Base-by-base conservation (phyloP, 2,888 invertebrate species). In the Pomacea canaliculata region DNA sequence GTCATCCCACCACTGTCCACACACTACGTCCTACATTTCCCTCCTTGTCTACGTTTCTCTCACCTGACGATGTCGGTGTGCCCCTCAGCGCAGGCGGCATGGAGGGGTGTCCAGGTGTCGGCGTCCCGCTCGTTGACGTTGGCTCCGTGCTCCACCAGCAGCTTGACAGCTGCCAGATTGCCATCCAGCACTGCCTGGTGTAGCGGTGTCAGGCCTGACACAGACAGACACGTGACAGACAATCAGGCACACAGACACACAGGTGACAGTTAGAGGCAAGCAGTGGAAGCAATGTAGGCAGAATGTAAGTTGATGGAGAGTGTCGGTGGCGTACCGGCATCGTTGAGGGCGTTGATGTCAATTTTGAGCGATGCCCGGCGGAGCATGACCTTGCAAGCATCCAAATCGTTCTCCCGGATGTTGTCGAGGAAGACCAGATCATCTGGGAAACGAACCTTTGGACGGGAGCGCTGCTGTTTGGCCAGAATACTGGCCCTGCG, bases 61-160 rank as follows among this genome's bases (percentile, higher is more conserved):
- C 56, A 71, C 71, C 84, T 83, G 19, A 84, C 88, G 59, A 90
- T 87, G 9, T 88, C 87, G 7, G 86, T 80, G 74, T 89, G 85
- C 8, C 90, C 90, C 62, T 90, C 88, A n/a, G 89, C 87, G 71
- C 90, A 89, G 16, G 90, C 90, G 4, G 90, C 89, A 77, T 90
- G 90, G 16, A 90, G 83, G 5, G 90, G 89, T 13, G 90, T 89
- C 90, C 90, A 90, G 23, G 85, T 84, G 79, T 90, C 90, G 16
- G 86, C 87, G 78, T 90, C 90, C 74, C 86, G 83, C 77, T 81
- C 85, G 85, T 90, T 90, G 69, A 90, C 83, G 75, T 90, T 87
- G 8, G 89, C 89, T 7, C 89, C 89, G 78, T 89, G 87, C 49
- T 84, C 78, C 10, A 90, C 78, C 27, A 90, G 83, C 51, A 90